Evolutionary conservation across 2,888 invertebrate genomes (phyloP).

Genomic region (Hypsopygia costalis): DNA sequence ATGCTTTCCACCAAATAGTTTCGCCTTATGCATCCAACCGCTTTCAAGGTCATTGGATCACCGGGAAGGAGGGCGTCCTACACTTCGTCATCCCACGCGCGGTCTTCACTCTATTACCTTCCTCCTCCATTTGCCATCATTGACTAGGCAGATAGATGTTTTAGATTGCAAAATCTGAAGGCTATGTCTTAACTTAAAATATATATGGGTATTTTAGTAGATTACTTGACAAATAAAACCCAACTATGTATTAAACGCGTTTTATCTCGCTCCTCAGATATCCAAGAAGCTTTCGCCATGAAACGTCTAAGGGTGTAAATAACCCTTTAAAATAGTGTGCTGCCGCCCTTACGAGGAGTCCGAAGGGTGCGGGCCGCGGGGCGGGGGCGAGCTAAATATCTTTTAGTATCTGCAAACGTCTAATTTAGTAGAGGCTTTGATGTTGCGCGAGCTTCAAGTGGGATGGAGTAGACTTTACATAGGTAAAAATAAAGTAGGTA

Average conservation of each 20-base stretch:
- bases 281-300: constrained; percentile 1
- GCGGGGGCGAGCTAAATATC: constrained; percentile 54
- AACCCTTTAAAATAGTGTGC: constrained; percentile 72
- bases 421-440: constrained; percentile 68
- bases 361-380: constrained; percentile 24
- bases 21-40: no score
- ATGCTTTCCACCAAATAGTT: no score
- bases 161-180: no score
- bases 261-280: constrained; percentile 10
- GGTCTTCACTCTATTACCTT: no score
- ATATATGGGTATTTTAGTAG: no score
- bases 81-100: no score
- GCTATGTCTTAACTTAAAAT: no score
- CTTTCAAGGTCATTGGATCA: no score
- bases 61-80: no score
- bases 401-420: constrained; percentile 75
- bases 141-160: no score
- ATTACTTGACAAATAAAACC: constrained; percentile 3
- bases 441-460: constrained; percentile 37
- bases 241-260: constrained; percentile 6
- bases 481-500: no score
- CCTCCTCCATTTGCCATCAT: no score
- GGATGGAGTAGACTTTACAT: constrained; percentile 31
- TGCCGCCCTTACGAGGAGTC: constrained; percentile 23
- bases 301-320: constrained; percentile 51